A percentile compares a stretch with the other conserved stretches of the same genome.
Conservation (phyloP, 2,797 vertebrate species). For the Smutsia temminckii region DNA sequence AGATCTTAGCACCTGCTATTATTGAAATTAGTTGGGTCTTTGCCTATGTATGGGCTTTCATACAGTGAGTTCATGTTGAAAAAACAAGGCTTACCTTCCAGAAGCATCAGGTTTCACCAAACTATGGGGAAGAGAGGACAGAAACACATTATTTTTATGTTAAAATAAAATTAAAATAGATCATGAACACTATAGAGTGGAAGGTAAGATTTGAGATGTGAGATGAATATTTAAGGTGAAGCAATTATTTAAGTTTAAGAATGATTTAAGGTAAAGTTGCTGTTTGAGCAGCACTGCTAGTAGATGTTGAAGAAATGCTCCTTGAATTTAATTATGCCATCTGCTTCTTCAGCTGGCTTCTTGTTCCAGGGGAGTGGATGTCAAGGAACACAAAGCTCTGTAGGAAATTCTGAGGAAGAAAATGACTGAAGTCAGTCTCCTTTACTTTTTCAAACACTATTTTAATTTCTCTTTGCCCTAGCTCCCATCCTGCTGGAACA, state of each 20-base stretch:
- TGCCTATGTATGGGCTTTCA: background rate
- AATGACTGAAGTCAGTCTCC: background rate
- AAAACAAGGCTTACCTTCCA: background rate
- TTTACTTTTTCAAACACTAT: background rate
- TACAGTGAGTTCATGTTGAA: background rate
- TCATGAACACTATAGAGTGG: background rate
- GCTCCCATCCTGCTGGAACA: background rate
- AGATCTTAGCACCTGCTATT: background rate
- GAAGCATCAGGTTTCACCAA: background rate
- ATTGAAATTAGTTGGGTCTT: background rate
- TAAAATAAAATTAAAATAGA: conserved; percentile 39
- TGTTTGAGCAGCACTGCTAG: background rate
- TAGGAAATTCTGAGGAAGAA: background rate
- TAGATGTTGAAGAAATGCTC: background rate
- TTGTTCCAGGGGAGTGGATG: background rate
- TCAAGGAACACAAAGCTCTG: background rate
- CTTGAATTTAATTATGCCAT: background rate
- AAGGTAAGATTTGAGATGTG: background rate
- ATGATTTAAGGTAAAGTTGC: background rate
- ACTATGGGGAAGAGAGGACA: background rate
- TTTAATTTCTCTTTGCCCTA: background rate
- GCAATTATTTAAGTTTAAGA: background rate
- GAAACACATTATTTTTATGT: background rate
- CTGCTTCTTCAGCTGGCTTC: background rate
- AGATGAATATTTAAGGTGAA: background rate